Evolutionary conservation across 2,797 vertebrate genomes (phyloP), one percentile per base, ranked within the genome.

Genomic region (Lithobates pipiens): DNA sequence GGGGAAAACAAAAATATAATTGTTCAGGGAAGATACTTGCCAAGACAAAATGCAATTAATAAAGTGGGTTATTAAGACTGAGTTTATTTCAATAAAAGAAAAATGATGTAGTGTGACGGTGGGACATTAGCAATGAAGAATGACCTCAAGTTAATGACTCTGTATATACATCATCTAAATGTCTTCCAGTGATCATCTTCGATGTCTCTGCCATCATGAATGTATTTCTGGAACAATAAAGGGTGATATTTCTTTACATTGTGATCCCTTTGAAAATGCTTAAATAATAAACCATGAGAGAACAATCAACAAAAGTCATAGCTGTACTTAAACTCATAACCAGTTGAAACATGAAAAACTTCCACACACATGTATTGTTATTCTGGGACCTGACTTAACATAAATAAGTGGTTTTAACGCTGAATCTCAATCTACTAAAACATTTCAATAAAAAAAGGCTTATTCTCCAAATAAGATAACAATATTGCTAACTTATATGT

Each of bases 181-280:
- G 85, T 86, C 85, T 86, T 86, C 85, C 85, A 63, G 39, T 61
- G 23, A 67, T 77, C 57, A 69, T 79, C 50, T 82, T 82, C 29
- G 46, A 71, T 42, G 32, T 69, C 72, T 32, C 39, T 77, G 73
- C 39, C 54, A 78, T 77, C 29, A 27, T 86, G 69, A 82, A 78
- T 86, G 80, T 82, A 82, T 73, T 67, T 70, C 44, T 68, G 39
- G 76, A 75, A 71, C 68, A 86, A 83, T 78, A 82, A 86, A 86
- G 29, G 65, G 85, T 75, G 21, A 77, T 34, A 68, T 61, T 39
- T 80, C 25, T 81, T 69, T 73, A 29, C n/a, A 29, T 39, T 63
- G 13, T 72, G 44, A 27, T 46, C 50, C 25, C 16, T 54, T 54
- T 54, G 3, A 54, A 54, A 54, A 18, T 16, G 50, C 13, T 54